phyloP scores from a whole-genome alignment of 2,888 invertebrate species.

The Tiliacea citrago region DNA sequence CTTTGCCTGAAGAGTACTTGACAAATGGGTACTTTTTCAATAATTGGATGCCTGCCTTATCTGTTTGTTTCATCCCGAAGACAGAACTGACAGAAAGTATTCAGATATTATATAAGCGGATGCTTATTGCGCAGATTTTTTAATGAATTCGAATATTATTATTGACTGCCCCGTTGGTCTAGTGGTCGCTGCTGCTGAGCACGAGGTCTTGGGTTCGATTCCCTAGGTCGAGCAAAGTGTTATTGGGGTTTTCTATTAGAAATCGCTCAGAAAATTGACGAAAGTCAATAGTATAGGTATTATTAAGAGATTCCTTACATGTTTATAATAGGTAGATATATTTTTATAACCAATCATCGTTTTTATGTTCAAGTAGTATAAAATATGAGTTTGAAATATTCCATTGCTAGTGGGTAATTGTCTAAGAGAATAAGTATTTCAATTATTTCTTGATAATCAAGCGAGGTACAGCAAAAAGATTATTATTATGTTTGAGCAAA shows the following conservation, averaged over 20 bases:
- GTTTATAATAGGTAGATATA: neutral
- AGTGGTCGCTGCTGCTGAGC: neutral
- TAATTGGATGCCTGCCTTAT: conserved; percentile 54
- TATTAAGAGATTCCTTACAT: too few relatives aligned
- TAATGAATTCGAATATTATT: neutral
- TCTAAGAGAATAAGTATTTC: neutral
- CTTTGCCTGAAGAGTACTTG: conserved; percentile 14
- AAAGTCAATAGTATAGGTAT: too few relatives aligned
- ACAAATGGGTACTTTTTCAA: conserved; percentile 15
- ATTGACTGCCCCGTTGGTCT: neutral
- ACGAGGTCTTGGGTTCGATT: neutral
- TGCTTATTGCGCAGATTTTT: neutral
- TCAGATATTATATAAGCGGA: neutral
- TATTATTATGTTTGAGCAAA: neutral
- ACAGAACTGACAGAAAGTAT: neutral
- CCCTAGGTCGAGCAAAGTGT: neutral
- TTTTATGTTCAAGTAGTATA: neutral
- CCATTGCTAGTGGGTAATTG: neutral
- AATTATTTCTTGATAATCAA: too few relatives aligned
- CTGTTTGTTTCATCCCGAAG: neutral
- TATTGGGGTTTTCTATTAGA: neutral
- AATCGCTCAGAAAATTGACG: neutral
- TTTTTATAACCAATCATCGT: neutral
- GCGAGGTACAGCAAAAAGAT: neutral
- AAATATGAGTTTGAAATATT: neutral